Percentiles rank a stretch among this genome's conserved stretches.
Evolutionary conservation across 2,797 vertebrate genomes (phyloP).

Genomic region (Helarctos malayanus): DNA sequence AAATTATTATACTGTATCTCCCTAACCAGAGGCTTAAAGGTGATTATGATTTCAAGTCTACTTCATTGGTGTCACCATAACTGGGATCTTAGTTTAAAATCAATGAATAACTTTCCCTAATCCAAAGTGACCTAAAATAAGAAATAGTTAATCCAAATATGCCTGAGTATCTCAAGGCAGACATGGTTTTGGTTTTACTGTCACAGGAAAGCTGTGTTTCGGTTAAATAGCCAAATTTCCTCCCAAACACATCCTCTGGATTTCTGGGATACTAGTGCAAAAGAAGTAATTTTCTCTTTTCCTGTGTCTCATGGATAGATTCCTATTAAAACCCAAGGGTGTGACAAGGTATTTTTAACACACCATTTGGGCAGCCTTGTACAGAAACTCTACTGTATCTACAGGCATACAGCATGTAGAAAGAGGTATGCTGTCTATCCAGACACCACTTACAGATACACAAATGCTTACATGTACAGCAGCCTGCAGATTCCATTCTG

Average conservation of each 20-base stretch:
- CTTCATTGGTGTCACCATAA: neutral
- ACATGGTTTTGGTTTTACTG: neutral
- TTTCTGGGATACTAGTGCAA: neutral
- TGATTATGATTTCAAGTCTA: neutral
- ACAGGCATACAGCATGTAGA: neutral
- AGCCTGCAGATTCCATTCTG: neutral
- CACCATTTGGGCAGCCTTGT: neutral
- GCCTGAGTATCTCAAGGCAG: neutral
- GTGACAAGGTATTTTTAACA: neutral
- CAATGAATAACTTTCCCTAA: neutral
- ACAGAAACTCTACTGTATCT: neutral
- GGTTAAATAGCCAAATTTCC: neutral
- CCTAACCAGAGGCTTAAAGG: neutral
- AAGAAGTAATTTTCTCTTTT: neutral
- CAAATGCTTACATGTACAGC: neutral
- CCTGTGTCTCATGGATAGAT: neutral
- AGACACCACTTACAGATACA: neutral
- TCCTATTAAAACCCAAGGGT: neutral
- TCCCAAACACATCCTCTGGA: neutral
- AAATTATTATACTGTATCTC: neutral
- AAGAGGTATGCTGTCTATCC: neutral
- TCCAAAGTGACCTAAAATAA: constrained; percentile 37
- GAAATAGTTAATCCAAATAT: neutral
- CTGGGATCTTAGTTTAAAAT: neutral
- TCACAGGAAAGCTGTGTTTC: constrained; percentile 17